Evolutionary conservation across 2,888 invertebrate genomes (phyloP), one percentile per base, ranked within the genome.

Genomic region (Ectemnius lituratus): DNA sequence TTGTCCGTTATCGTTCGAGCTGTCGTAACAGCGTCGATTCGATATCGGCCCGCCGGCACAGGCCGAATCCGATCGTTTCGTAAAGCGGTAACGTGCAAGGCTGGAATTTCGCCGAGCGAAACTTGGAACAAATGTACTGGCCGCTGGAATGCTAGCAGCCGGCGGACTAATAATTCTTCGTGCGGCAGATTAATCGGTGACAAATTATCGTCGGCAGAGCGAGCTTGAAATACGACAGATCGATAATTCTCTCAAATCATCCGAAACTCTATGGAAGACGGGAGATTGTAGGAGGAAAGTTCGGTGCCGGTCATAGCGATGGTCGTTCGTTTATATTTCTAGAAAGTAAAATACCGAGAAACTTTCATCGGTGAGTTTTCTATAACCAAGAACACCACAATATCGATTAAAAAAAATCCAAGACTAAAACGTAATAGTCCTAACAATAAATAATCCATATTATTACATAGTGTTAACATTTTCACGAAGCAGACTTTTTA

Each of bases 231-330:
- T 66, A 46, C 47, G 62, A 58, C 23, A 20, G 57, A 18, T 3
- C 58, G 67, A 56, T 8, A 47, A 75, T 64, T 67, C 63, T 57
- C 64, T 49, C 27, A 60, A 60, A 73, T 28, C 67, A 64, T 67
- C 59, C 67, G 67, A 64, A 75, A 75, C 63, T 67, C 63, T 67
- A 67, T 63, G 73, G 56, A 61, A 75, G 56, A 16, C 28, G 61
- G 37, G 58, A 2, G 18, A 0, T 16, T 8, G 5, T 27, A 37
- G 27, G 47, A 74, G 74, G 62, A 52, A 74, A 74, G 73, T 74
- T 74, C 46, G 62, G 23, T 66, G 67, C 37, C 56, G 67, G 62
- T 16, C 28, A 47, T 66, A n/a, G 16, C 16, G 52, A 37, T 37
- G 37, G 37, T 4, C 52, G 4, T 23, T 23, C 2, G 1, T 14